A percentile compares a stretch with the other conserved stretches of the same genome.
Evolutionary conservation across 2,888 invertebrate genomes (phyloP).

Genomic region (Laspeyria flexula): DNA sequence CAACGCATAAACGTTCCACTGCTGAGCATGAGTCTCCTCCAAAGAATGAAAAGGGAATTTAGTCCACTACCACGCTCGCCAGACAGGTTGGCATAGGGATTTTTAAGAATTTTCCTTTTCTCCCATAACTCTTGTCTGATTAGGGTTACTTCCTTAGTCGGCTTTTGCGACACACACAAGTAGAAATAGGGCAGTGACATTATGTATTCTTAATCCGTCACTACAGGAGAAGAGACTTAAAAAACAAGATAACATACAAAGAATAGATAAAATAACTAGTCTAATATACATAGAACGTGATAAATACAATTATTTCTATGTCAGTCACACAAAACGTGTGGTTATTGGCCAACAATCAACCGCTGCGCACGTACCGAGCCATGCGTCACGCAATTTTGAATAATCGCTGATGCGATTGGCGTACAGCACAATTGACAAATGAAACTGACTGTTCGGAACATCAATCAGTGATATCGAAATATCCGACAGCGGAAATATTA

Average conservation of each 20-base stretch:
- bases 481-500: background rate
- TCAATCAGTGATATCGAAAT: background rate
- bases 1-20: too few species aligned
- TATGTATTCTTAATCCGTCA: too few species aligned
- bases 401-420: constrained; percentile 31
- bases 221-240: too few species aligned
- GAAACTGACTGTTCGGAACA: background rate
- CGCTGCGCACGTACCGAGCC: constrained; percentile 19
- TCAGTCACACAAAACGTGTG: constrained; percentile 24
- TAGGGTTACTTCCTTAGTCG: too few species aligned
- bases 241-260: background rate
- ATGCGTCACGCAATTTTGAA: constrained; percentile 22
- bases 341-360: constrained; percentile 10
- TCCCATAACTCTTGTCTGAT: too few species aligned
- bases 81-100: too few species aligned
- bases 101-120: too few species aligned
- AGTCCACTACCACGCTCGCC: too few species aligned
- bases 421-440: constrained; percentile 14
- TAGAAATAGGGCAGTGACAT: too few species aligned
- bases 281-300: constrained; percentile 24
- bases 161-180: too few species aligned
- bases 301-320: constrained; percentile 27
- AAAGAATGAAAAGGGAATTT: too few species aligned
- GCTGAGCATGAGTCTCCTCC: too few species aligned
- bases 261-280: background rate